Base-by-base conservation (phyloP, 2,888 invertebrate genomes). In the Cryptocephalus moraei region DNA sequence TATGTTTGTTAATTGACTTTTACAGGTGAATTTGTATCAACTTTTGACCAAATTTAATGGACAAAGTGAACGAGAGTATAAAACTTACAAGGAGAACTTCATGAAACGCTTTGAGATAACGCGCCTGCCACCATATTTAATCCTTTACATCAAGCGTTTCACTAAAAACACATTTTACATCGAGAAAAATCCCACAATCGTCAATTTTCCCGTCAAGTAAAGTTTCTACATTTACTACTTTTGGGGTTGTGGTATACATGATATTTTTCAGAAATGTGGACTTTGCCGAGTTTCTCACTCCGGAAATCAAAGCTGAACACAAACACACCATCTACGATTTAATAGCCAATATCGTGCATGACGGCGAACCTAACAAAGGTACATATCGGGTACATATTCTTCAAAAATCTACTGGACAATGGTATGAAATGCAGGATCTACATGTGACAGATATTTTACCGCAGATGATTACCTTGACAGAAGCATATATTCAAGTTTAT, bases 111-210 rank as follows among this genome's bases (percentile, higher is more conserved):
- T 97, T 70, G 93, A 96, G 74, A 88, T 99, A 45, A 92, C 91
- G 0, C 78, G 84, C 59, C 74, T 99, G 52, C 96, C 96, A 8
- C 92, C 91, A 1, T 97, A 91, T 71, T 79, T 97, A 46, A 96
- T 99, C 62, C 73, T 99, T 46, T 96, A 94, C 62, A 92, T 97
- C 54, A 96, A 97, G 73, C 78, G 99, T 53, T 99, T 99, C 69
- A 96, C 95, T 1, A 99, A 95, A 72, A 99, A 99, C 67, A 95
- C 94, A 8, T 99, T 97, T 73, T 99, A 95, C 64, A 81, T 95
- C 12, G 99, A 99, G 70, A 99, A 99, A 73, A 99, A 99, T 75
- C 96, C 96, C 1, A 99, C 99, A 0, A 99, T 99, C 63, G 97
- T 99, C 2, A 99, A 99, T 70, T 99, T 99, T 69, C 99, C 99